Conservation (phyloP, 2,888 invertebrate species). For the Cataglyphis livida region DNA sequence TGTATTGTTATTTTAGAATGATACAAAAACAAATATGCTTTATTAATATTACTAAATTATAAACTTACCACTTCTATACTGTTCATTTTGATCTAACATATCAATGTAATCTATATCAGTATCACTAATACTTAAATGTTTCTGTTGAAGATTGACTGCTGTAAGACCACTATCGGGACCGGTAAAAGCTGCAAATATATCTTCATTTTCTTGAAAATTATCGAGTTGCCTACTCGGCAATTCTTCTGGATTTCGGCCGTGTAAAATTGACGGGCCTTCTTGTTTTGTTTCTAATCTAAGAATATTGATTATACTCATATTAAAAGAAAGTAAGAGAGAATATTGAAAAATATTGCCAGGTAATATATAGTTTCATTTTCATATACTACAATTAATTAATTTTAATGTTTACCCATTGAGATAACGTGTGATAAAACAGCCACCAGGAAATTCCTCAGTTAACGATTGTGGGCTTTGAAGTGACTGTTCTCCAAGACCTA, state of each 20-base stretch:
- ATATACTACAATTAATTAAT: neutral
- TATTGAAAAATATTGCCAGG: neutral
- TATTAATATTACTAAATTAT: neutral
- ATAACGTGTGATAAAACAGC: conserved; percentile 90
- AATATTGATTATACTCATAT: neutral
- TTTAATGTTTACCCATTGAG: conserved; percentile 88
- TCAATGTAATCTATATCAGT: conserved; percentile 92
- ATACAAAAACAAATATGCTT: neutral
- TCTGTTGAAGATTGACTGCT: conserved; percentile 89
- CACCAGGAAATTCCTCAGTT: conserved; percentile 84
- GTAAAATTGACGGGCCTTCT: conserved; percentile 88
- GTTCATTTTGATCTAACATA: conserved; percentile 85
- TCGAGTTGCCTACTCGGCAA: conserved; percentile 89
- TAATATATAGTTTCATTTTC: neutral
- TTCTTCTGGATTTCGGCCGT: conserved; percentile 91
- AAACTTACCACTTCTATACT: conserved; percentile 78
- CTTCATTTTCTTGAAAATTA: conserved; percentile 86
- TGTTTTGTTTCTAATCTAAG: conserved; percentile 83
- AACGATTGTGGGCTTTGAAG: conserved; percentile 87
- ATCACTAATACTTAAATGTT: conserved; percentile 89
- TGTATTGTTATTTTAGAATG: neutral
- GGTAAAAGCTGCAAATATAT: conserved; percentile 91
- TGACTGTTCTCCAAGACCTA: conserved; percentile 84
- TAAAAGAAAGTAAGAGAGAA: neutral
- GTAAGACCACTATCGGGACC: conserved; percentile 94